phyloP scores from a whole-genome alignment of 2,113 vertebrate genomes.

The Gopherus flavomarginatus region DNA sequence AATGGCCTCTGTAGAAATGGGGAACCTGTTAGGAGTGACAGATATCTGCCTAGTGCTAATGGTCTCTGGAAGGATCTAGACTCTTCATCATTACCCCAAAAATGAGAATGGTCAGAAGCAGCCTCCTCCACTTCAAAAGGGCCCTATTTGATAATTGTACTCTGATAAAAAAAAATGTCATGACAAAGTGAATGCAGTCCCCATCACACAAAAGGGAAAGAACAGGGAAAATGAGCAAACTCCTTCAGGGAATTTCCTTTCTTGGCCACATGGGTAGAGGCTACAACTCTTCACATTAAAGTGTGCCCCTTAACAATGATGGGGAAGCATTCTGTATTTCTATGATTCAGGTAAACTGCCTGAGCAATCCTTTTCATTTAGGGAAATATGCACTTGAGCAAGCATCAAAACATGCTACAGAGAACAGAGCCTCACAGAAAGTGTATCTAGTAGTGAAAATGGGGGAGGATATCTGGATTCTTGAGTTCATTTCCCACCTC shows the following conservation, averaged over 20 bases:
- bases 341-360: conserved; percentile 51
- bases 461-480: not conserved
- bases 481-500: not conserved
- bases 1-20: not conserved
- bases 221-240: not conserved
- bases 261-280: not conserved
- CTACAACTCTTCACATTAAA: conserved; percentile 52
- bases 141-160: not conserved
- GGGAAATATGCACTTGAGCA: conserved; percentile 36
- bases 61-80: not conserved
- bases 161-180: not conserved
- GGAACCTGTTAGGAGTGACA: not conserved
- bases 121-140: not conserved
- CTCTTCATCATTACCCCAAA: not conserved
- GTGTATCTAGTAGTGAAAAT: not conserved
- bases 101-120: not conserved
- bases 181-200: not conserved
- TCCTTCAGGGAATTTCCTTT: not conserved
- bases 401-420: not conserved
- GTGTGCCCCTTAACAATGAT: conserved; percentile 45
- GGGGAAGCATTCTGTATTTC: conserved; percentile 28
- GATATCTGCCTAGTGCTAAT: too few relatives aligned
- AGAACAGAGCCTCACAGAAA: not conserved
- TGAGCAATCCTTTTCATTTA: conserved; percentile 66
- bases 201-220: not conserved